Conservation (phyloP, 2,888 invertebrate species). For the Drosophila bunnanda region DNA sequence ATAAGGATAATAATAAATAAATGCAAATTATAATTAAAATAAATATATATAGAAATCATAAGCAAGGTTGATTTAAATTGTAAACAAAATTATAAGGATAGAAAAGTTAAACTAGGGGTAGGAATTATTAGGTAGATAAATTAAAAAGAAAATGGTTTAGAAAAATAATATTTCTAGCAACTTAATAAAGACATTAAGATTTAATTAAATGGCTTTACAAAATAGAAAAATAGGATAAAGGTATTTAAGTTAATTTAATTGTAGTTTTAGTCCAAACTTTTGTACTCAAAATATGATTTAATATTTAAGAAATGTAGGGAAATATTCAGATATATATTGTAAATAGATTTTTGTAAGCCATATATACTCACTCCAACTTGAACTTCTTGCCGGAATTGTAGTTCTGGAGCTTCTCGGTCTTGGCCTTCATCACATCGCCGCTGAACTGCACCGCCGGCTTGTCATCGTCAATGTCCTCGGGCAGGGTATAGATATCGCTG, state of each 20-base stretch:
- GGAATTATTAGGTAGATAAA: too few species aligned
- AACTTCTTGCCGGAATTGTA: constrained; percentile 83
- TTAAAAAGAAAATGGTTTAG: too few species aligned
- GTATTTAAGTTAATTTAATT: not conserved
- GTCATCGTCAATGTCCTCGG: constrained; percentile 83
- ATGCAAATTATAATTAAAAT: not conserved
- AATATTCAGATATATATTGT: too few species aligned
- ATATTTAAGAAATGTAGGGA: too few species aligned
- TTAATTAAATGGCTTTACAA: not conserved
- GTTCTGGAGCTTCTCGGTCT: constrained; percentile 81
- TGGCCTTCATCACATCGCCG: constrained; percentile 83
- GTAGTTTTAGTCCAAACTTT: not conserved
- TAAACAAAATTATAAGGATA: too few species aligned
- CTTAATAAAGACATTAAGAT: not conserved
- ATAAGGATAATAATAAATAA: not conserved
- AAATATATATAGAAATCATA: not conserved
- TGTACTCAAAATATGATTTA: too few species aligned
- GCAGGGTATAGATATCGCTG: constrained; percentile 82
- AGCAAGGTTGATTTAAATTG: too few species aligned
- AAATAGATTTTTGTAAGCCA: too few species aligned
- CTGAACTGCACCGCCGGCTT: constrained; percentile 82
- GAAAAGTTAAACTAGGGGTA: too few species aligned
- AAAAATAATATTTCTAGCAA: not conserved
- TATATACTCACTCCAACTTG: constrained; percentile 82
- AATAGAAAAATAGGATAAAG: not conserved